Percentiles rank a stretch among this genome's conserved stretches.
Evolutionary conservation across 2,797 vertebrate genomes (phyloP).

Genomic region (Chrysocyon brachyurus): DNA sequence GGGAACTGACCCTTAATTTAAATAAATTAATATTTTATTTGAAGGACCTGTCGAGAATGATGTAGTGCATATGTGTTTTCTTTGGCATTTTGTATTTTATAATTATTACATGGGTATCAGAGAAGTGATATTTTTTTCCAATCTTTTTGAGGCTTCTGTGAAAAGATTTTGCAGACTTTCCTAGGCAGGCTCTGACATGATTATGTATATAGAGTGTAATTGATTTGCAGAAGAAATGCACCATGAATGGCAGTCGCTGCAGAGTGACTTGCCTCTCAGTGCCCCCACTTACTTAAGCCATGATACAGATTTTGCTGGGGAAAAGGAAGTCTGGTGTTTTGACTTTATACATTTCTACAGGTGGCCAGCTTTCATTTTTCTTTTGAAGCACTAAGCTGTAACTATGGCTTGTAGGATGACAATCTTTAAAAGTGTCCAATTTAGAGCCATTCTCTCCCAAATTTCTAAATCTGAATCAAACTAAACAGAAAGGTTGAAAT

Average conservation of each 20-base stretch:
- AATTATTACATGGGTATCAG: neutral
- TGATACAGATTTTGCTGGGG: neutral
- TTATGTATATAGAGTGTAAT: neutral
- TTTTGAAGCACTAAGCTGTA: neutral
- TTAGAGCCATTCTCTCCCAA: neutral
- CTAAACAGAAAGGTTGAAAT: neutral
- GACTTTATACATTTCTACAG: neutral
- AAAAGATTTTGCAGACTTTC: neutral
- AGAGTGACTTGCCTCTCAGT: neutral
- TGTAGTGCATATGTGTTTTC: neutral
- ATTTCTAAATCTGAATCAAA: neutral
- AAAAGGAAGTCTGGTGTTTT: neutral
- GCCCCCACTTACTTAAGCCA: neutral
- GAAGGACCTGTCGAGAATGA: neutral
- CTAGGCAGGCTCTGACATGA: neutral
- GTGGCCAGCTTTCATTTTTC: neutral
- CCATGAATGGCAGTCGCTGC: neutral
- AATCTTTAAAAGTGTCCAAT: neutral
- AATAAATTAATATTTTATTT: constrained; percentile 29
- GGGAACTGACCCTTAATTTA: neutral
- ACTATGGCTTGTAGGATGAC: neutral
- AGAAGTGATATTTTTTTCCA: neutral
- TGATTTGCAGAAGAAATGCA: neutral
- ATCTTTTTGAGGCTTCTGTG: neutral
- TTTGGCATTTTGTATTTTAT: neutral